These are phyloP conservation scores for Lates japonicus DNA, from an alignment of 2,797 vertebrate species.

Conservation along the genomic window DNA sequence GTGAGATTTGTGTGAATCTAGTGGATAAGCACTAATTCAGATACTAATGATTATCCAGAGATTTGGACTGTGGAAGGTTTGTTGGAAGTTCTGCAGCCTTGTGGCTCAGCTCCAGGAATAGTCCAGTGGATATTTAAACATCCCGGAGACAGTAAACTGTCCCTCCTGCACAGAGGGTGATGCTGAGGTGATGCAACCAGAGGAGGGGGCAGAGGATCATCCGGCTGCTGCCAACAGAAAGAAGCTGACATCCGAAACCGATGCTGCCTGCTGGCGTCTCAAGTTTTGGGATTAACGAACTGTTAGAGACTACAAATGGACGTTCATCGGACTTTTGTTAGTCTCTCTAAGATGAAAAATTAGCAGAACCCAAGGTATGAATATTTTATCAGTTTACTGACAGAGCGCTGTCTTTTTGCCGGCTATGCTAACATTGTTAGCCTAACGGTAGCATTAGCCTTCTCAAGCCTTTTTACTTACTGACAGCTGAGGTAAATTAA, in stretches of 20 bases:
- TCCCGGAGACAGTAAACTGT: not conserved
- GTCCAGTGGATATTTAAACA: not conserved
- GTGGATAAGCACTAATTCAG: not conserved
- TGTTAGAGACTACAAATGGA: conserved; percentile 42
- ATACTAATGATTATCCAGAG: not conserved
- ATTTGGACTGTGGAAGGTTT: not conserved
- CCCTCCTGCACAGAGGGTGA: conserved; percentile 41
- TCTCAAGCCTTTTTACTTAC: conserved; percentile 28
- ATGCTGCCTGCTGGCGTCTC: conserved; percentile 52
- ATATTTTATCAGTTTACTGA: not conserved
- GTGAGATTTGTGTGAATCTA: not conserved
- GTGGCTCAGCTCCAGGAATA: not conserved
- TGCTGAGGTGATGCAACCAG: conserved; percentile 81
- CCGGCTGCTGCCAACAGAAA: conserved; percentile 66
- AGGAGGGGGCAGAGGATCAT: conserved; percentile 70
- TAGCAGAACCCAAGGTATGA: conserved; percentile 64
- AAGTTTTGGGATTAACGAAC: conserved; percentile 19
- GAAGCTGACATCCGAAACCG: conserved; percentile 62
- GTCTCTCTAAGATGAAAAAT: not conserved
- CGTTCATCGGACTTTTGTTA: conserved; percentile 7
- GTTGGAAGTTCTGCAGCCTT: not conserved
- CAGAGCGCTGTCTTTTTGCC: conserved; percentile 54
- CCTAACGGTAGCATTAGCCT: conserved; percentile 68
- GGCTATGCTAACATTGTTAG: conserved; percentile 74
- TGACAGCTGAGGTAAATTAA: conserved; percentile 35